Conservation (phyloP, 2,888 invertebrate species). For the Drosophila borborema region DNA sequence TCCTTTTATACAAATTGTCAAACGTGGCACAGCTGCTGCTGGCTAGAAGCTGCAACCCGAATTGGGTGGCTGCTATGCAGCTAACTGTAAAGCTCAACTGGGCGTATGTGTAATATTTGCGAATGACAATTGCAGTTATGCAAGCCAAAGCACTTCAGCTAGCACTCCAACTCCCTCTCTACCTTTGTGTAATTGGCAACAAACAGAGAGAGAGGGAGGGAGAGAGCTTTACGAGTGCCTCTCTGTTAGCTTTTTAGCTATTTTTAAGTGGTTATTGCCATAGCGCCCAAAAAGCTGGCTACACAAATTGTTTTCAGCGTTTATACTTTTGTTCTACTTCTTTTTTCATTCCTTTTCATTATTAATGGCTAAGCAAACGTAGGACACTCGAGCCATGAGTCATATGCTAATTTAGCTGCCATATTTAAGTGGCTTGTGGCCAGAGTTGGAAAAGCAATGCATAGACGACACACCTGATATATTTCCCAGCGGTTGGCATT, state of each 20-base stretch:
- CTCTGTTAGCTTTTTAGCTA: slow-evolving; percentile 44
- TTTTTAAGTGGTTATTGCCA: slow-evolving; percentile 68
- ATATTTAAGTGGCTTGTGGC: slow-evolving; percentile 16
- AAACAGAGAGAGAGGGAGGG: neutral
- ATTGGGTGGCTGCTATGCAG: slow-evolving; percentile 24
- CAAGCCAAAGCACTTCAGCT: slow-evolving; percentile 15
- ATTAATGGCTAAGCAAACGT: slow-evolving; percentile 71
- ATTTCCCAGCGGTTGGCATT: slow-evolving; percentile 60
- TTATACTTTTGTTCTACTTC: neutral
- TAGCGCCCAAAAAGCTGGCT: slow-evolving; percentile 59
- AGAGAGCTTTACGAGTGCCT: slow-evolving; percentile 23
- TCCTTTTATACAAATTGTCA: slow-evolving; percentile 77
- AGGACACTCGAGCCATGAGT: slow-evolving; percentile 52
- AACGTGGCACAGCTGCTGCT: slow-evolving; percentile 35
- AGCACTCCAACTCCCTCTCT: neutral
- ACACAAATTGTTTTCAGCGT: slow-evolving; percentile 24
- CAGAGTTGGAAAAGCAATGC: slow-evolving; percentile 23
- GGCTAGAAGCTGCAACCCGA: slow-evolving; percentile 17
- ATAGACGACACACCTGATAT: slow-evolving; percentile 54
- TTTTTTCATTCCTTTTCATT: slow-evolving; percentile 46
- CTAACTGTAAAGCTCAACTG: slow-evolving; percentile 72
- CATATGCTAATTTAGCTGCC: slow-evolving; percentile 70
- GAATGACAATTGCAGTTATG: slow-evolving; percentile 68
- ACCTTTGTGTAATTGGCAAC: slow-evolving; percentile 59
- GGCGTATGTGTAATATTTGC: slow-evolving; percentile 78